phyloP scores from a whole-genome alignment of 2,888 invertebrate species.

The Orthonychiurus folsomi region DNA sequence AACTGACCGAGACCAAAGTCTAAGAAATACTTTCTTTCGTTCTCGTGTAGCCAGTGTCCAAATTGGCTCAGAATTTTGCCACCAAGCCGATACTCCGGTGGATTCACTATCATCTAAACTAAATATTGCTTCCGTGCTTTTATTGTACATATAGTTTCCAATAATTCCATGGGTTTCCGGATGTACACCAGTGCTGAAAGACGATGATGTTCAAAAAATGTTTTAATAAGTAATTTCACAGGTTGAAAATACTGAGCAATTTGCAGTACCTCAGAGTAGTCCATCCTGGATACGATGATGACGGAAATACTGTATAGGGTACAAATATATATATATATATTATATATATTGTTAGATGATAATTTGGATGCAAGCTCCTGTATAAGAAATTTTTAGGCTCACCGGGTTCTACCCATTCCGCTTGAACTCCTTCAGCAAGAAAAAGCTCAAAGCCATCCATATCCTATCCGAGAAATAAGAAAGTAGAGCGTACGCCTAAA shows the following conservation, averaged over 20 bases:
- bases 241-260: no score
- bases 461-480: no score
- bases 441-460: constrained; percentile 38
- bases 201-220: no score
- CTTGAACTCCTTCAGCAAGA: constrained; percentile 41
- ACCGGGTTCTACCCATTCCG: constrained; percentile 41
- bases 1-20: constrained; percentile 36
- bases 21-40: constrained; percentile 37
- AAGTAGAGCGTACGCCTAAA: no score
- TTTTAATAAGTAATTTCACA: no score
- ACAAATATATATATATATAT: no score
- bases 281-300: constrained; percentile 42
- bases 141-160: constrained; percentile 44
- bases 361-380: no score
- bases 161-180: constrained; percentile 44
- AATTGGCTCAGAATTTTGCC: constrained; percentile 42
- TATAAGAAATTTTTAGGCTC: no score
- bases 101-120: constrained; percentile 18
- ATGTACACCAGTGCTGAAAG: constrained; percentile 41
- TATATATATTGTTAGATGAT: no score
- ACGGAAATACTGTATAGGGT: constrained; percentile 42
- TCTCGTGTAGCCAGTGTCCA: constrained; percentile 43
- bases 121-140: constrained; percentile 38
- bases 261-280: no score
- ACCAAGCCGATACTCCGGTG: constrained; percentile 20